Percentiles rank a stretch among this genome's conserved stretches.
These are phyloP conservation scores for Synergus itoensis DNA, from an alignment of 2,888 invertebrate species.

Conservation along the genomic window DNA sequence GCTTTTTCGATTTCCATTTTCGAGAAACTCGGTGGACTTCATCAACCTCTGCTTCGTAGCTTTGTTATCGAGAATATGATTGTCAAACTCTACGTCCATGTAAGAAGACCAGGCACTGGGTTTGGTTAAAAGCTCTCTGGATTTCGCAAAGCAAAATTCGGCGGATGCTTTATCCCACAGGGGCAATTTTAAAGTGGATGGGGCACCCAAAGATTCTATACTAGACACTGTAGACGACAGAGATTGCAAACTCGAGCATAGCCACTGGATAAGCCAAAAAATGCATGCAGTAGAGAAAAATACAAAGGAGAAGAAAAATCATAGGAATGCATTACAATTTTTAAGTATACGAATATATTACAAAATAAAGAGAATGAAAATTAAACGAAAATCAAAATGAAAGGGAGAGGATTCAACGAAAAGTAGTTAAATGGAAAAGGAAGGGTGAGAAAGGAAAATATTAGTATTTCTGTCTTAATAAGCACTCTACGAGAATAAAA, in stretches of 20 bases:
- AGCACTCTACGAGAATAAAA: slow-evolving; percentile 47
- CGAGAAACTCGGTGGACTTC: slow-evolving; percentile 72
- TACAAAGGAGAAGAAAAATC: slow-evolving; percentile 38
- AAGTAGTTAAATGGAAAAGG: slow-evolving; percentile 59
- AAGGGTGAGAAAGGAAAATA: slow-evolving; percentile 57
- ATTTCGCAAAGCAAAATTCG: slow-evolving; percentile 86
- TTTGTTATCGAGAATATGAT: slow-evolving; percentile 66
- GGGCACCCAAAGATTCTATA: slow-evolving; percentile 77
- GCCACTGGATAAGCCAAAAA: slow-evolving; percentile 67
- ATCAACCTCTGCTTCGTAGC: slow-evolving; percentile 70
- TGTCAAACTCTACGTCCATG: slow-evolving; percentile 73
- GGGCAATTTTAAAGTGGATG: slow-evolving; percentile 80
- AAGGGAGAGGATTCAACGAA: slow-evolving; percentile 48
- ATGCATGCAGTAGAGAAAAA: slow-evolving; percentile 41
- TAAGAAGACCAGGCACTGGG: slow-evolving; percentile 78
- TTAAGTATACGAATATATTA: neutral
- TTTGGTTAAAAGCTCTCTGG: slow-evolving; percentile 84
- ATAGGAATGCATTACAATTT: slow-evolving; percentile 5
- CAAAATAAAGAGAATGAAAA: slow-evolving; percentile 18
- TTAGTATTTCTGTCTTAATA: slow-evolving; percentile 63
- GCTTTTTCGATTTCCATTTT: slow-evolving; percentile 66
- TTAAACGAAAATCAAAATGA: slow-evolving; percentile 48
- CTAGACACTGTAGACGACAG: slow-evolving; percentile 78
- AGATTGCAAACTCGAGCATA: slow-evolving; percentile 77
- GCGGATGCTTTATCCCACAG: slow-evolving; percentile 87